Conservation (phyloP, 2,888 invertebrate genomes). For the Tromatobia lineatoria region DNA sequence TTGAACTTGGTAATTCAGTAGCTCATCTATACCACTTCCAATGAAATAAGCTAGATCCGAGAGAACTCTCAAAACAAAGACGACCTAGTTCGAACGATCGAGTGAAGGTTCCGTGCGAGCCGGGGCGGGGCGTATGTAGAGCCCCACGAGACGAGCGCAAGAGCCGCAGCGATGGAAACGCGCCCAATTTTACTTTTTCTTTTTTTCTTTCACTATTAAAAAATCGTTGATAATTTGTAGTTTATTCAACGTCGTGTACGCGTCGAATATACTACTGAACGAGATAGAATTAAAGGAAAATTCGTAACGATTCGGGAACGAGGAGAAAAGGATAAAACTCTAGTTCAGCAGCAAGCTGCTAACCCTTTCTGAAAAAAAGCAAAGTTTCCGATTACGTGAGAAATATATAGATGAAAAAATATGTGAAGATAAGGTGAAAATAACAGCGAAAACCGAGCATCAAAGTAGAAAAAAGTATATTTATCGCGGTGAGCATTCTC, state of each 20-base stretch:
- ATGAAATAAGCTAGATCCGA: conserved; percentile 35
- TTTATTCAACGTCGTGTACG: background rate
- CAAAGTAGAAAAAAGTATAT: conserved; percentile 21
- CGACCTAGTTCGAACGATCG: conserved; percentile 63
- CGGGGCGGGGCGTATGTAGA: conserved; percentile 49
- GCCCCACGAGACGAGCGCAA: background rate
- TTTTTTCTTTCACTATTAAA: background rate
- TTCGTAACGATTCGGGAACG: background rate
- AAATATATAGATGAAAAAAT: background rate
- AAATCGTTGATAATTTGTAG: background rate
- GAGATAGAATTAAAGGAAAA: background rate
- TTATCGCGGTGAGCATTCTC: conserved; percentile 42
- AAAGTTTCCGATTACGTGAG: background rate
- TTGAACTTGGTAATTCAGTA: conserved; percentile 16
- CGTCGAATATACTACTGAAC: background rate
- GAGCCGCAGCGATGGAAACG: background rate
- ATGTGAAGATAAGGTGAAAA: background rate
- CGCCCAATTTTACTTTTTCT: background rate
- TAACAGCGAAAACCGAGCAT: background rate
- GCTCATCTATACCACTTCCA: conserved; percentile 5
- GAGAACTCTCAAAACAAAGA: conserved; percentile 66
- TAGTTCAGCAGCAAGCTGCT: no score
- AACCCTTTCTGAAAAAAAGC: background rate
- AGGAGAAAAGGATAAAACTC: no score
- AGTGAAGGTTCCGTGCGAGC: conserved; percentile 50